Evolutionary conservation across 2,797 vertebrate genomes (phyloP).

Genomic region (Gouania willdenowi): DNA sequence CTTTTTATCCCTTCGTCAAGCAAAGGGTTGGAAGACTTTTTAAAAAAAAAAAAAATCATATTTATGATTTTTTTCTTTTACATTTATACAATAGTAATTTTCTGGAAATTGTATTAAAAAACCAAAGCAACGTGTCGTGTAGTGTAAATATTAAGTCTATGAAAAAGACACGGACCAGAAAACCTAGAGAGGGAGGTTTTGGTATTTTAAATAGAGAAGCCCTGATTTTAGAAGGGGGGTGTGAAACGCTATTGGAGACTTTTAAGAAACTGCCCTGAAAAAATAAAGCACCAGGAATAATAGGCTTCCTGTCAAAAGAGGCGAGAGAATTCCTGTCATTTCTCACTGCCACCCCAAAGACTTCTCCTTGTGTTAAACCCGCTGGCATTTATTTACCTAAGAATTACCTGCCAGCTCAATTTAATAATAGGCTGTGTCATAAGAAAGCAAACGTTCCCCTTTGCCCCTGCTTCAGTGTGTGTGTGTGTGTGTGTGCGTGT

Average conservation of each 20-base stretch:
- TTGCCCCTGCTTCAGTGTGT: conserved; percentile 33
- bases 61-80: no score
- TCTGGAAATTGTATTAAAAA: conserved; percentile 29
- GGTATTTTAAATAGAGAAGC: conserved; percentile 24
- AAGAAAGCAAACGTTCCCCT: conserved; percentile 89
- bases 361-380: conserved; percentile 71
- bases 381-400: conserved; percentile 88
- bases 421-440: conserved; percentile 88
- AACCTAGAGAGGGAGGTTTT: conserved; percentile 12
- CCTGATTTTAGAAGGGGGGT: conserved; percentile 12
- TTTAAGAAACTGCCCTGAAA: conserved; percentile 50
- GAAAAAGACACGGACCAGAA: conserved; percentile 7
- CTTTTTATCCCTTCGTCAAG: no score
- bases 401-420: conserved; percentile 81
- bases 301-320: conserved; percentile 74
- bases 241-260: conserved; percentile 42
- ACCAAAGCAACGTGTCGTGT: conserved; percentile 10
- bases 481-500: conserved; percentile 15
- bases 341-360: conserved; percentile 56
- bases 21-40: no score
- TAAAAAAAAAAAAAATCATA: conserved; percentile 9
- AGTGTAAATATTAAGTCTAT: conserved; percentile 48
- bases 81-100: conserved; percentile 24
- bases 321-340: conserved; percentile 63
- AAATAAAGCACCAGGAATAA: conserved; percentile 75